These are phyloP conservation scores for Noctua fimbriata DNA, from an alignment of 2,888 invertebrate genomes.

Conservation along the genomic window DNA sequence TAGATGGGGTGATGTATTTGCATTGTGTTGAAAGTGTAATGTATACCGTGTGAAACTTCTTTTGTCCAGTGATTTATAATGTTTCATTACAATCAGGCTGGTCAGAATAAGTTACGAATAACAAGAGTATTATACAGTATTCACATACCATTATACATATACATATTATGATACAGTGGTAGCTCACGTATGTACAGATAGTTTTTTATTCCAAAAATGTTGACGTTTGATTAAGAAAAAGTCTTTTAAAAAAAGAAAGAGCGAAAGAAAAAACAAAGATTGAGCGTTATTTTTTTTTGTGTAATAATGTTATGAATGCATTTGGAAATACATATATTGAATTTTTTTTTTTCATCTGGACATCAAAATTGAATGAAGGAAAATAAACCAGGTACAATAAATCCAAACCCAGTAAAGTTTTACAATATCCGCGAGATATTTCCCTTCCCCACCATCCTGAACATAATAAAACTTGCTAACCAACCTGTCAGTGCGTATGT, in stretches of 20 bases:
- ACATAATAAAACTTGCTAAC: constrained; percentile 36
- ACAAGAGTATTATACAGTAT: neutral
- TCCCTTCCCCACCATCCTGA: neutral
- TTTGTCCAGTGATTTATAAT: neutral
- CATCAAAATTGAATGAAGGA: neutral
- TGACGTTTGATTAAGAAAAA: too few species aligned
- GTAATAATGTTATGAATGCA: too few species aligned
- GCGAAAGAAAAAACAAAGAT: too few species aligned
- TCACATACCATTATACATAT: too few species aligned
- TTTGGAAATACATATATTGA: too few species aligned
- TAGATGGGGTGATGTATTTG: neutral
- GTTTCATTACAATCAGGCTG: neutral
- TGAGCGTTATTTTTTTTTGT: too few species aligned
- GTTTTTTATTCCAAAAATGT: too few species aligned
- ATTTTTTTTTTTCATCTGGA: neutral
- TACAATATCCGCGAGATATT: constrained; percentile 21
- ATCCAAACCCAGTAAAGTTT: constrained; percentile 16
- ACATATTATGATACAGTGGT: too few species aligned
- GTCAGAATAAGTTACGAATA: neutral
- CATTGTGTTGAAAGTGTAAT: constrained; percentile 19
- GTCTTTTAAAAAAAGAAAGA: neutral
- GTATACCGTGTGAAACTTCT: neutral
- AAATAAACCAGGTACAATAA: constrained; percentile 13
- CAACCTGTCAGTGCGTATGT: constrained; percentile 32
- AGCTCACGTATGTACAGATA: too few species aligned